Conservation (phyloP, 1,140 invertebrate species). For the Drosophila melanogaster region Release_6_plus_ISO1_MT NT_033777.3:20861501-20862000, state of each 20-base stretch:
- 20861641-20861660: constrained; percentile 96
- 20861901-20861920: constrained; percentile 95
- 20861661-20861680: constrained; percentile 96
- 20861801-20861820: constrained; percentile 98
- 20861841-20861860: constrained; percentile 97
- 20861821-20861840: constrained; percentile 98
- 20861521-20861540: no score
- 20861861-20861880: constrained; percentile 99
- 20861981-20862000: constrained; percentile 95
- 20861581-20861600: constrained; percentile 93
- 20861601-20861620: constrained; percentile 94
- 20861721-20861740: constrained; percentile 92
- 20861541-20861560: neutral
- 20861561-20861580: constrained; percentile 91
- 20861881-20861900: constrained; percentile 99
- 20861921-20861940: constrained; percentile 89
- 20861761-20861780: constrained; percentile 98
- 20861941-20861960: neutral
- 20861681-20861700: constrained; percentile 11
- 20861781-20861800: constrained; percentile 97
- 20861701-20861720: neutral
- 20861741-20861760: constrained; percentile 95
- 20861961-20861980: no score
- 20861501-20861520: constrained; percentile 88
- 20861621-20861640: constrained; percentile 94